Evolutionary conservation across 2,888 invertebrate genomes (phyloP).

Genomic region (Coelopa pilipes): DNA sequence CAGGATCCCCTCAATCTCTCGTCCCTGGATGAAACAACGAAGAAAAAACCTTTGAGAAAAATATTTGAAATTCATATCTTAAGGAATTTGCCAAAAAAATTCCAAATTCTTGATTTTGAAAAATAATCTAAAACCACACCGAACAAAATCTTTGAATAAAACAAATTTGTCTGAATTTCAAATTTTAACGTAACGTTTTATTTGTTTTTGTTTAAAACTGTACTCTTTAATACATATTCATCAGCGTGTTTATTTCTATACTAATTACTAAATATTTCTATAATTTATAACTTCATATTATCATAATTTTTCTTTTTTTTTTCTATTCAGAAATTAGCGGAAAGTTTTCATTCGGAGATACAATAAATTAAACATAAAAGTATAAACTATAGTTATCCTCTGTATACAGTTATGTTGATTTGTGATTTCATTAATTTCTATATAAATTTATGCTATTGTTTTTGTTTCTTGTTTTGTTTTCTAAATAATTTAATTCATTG

Average conservation of each 20-base stretch:
- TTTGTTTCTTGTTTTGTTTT: constrained; percentile 34
- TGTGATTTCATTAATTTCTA: constrained; percentile 6
- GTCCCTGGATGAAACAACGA: no score
- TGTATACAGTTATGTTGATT: neutral
- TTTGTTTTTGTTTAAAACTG: constrained; percentile 33
- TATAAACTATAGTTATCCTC: neutral
- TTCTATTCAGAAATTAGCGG: neutral
- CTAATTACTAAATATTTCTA: constrained; percentile 34
- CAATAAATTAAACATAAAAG: constrained; percentile 9
- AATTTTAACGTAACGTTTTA: constrained; percentile 39
- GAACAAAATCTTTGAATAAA: no score
- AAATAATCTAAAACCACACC: no score
- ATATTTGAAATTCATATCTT: no score
- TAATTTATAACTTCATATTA: constrained; percentile 33
- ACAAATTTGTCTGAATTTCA: constrained; percentile 8
- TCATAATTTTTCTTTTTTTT: constrained; percentile 24
- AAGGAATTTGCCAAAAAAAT: no score
- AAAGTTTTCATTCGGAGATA: constrained; percentile 29
- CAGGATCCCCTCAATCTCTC: no score
- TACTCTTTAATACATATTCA: constrained; percentile 29
- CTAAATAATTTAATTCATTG: constrained; percentile 13
- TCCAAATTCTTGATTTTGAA: no score
- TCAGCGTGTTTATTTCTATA: constrained; percentile 26
- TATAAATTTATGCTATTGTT: constrained; percentile 42
- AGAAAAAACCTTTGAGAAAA: no score